phyloP scores from a whole-genome alignment of 2,113 vertebrate genomes.

The Peromyscus californicus region DNA sequence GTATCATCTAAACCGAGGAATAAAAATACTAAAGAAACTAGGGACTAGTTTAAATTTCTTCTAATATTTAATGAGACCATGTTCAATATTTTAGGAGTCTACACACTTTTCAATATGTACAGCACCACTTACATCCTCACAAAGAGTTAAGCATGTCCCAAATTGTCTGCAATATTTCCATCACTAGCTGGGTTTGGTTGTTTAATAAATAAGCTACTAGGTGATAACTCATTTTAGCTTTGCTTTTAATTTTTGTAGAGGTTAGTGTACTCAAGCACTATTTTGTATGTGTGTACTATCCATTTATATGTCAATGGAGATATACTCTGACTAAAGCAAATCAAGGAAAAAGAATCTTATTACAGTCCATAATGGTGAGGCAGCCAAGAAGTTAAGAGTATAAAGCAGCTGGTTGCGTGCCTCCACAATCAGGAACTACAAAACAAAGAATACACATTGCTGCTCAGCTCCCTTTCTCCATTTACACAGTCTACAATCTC shows the following conservation, averaged over 20 bases:
- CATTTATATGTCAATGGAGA: neutral
- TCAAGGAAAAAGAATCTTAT: neutral
- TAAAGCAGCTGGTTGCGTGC: neutral
- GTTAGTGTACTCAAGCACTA: neutral
- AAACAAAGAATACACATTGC: neutral
- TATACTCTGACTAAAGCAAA: neutral
- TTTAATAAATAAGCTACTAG: neutral
- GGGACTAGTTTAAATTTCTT: neutral
- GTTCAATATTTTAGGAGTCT: neutral
- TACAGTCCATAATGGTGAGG: neutral
- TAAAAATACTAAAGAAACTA: neutral
- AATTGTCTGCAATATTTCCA: neutral
- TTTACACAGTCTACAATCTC: too few relatives aligned
- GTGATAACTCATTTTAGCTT: neutral
- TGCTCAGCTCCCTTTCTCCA: neutral
- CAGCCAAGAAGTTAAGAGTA: too few relatives aligned
- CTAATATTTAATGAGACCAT: neutral
- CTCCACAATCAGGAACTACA: neutral
- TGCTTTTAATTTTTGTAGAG: neutral
- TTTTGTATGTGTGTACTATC: neutral
- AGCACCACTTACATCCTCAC: too few relatives aligned
- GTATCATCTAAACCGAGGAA: slow-evolving; percentile 10
- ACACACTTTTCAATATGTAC: neutral
- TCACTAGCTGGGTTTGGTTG: neutral
- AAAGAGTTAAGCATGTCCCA: too few relatives aligned